Evolutionary conservation across 2,888 invertebrate species (phyloP), one percentile per base, ranked within the genome.

Genomic region (Opisthograptis luteolata): DNA sequence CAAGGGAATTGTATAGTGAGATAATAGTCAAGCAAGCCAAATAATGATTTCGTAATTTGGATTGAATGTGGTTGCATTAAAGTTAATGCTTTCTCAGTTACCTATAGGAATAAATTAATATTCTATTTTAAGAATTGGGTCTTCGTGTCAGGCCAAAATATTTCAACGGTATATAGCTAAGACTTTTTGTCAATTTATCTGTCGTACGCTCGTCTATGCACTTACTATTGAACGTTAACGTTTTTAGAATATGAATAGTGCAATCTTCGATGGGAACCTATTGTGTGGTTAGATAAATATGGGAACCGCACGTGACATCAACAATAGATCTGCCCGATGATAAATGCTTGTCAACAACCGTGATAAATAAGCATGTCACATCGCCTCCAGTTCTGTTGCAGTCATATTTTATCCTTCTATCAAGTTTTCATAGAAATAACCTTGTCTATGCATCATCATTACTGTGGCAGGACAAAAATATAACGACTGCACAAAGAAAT

Each of bases 401-500:
- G n/a, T 32, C 43, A 39, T 43, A 41, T 41, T 39, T 42, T 36
- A 44, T 42, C 28, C 22, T 24, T 47, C 50, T 45, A 49, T 44
- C 44, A 44, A 31, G 13, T 52, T 46, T 51, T 42, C 39, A 28
- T 17, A 28, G 39, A 46, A n/a, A 40, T 17, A 27, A 25, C 22
- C 20, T 14, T 17, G 9, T 15, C 31, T n/a, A 34, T 42, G 28
- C 27, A 35, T 45, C 36, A 48, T 43, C 20, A 27, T 55, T 53
- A 35, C 40, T 41, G 13, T 13, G 22, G 34, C 46, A 51, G 25
- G 35, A 39, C 51, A 44, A 20, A 58, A 50, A 47, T 50, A 24
- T 41, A 10, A 32, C 39, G 34, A 34, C 34, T 47, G 17, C 7
- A 44, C 56, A 55, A 45, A 49, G 43, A 49, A 65, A 62, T 60